Percentiles rank a stretch among this genome's conserved stretches.
phyloP scores from a whole-genome alignment of 2,113 vertebrate species.

The Nymphicus hollandicus region DNA sequence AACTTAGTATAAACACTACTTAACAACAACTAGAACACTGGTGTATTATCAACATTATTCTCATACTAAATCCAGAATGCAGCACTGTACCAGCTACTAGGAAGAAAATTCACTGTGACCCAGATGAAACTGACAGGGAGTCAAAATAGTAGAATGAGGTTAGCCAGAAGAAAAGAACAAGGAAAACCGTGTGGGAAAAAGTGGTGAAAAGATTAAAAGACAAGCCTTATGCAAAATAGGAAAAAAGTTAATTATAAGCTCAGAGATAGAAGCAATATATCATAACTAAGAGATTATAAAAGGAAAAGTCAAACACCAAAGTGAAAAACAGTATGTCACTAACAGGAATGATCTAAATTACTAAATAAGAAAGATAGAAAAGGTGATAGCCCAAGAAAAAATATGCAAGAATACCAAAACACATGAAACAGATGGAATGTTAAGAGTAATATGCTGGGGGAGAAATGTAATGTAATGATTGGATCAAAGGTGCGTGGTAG shows the following conservation, averaged over 20 bases:
- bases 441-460: conserved; percentile 13
- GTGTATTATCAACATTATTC: neutral
- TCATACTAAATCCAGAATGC: neutral
- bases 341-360: neutral
- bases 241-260: conserved; percentile 10
- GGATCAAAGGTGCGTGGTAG: neutral
- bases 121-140: neutral
- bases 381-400: neutral
- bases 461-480: neutral
- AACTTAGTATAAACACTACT: neutral
- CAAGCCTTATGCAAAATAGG: neutral
- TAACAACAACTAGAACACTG: neutral
- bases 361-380: neutral
- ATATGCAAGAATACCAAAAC: neutral
- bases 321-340: neutral
- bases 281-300: neutral
- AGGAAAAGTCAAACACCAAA: neutral
- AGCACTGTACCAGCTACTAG: neutral
- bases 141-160: neutral
- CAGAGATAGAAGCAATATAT: neutral
- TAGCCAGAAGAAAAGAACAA: neutral
- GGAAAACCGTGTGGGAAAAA: neutral
- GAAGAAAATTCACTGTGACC: neutral
- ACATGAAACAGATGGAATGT: neutral
- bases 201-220: neutral